Evolutionary conservation across 2,888 invertebrate genomes (phyloP).

Genomic region (Tetanocera ferruginea): DNA sequence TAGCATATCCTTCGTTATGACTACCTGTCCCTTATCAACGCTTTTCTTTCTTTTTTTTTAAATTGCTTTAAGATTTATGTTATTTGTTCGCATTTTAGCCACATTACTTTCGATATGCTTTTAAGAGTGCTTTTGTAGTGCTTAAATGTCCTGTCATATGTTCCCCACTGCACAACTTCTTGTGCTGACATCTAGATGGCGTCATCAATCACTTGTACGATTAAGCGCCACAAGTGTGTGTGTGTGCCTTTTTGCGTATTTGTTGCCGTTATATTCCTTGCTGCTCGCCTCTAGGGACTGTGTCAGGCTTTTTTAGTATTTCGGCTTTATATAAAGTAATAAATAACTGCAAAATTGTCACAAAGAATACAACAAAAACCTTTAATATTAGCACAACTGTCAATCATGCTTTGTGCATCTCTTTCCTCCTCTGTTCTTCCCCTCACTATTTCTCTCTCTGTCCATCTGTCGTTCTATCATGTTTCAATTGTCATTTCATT

Average conservation of each 20-base stretch:
- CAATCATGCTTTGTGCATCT: too few species aligned
- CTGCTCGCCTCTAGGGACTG: background rate
- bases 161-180: background rate
- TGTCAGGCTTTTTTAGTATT: background rate
- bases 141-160: slow-evolving; percentile 5
- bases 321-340: background rate
- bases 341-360: too few species aligned
- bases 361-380: too few species aligned
- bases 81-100: background rate
- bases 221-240: slow-evolving; percentile 17
- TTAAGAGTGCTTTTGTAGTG: background rate
- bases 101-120: background rate
- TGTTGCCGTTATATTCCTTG: too few species aligned
- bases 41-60: background rate
- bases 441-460: background rate
- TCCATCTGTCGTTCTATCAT: background rate
- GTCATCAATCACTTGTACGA: slow-evolving; percentile 22
- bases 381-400: too few species aligned
- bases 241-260: background rate
- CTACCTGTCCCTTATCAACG: too few species aligned
- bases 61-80: background rate
- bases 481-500: background rate
- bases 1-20: too few species aligned
- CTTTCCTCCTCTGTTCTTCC: too few species aligned
- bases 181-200: background rate